A percentile compares a stretch with the other conserved stretches of the same genome.
These are phyloP conservation scores for Thecocarcelia acutangulata DNA, from an alignment of 2,888 invertebrate species.

Conservation along the genomic window DNA sequence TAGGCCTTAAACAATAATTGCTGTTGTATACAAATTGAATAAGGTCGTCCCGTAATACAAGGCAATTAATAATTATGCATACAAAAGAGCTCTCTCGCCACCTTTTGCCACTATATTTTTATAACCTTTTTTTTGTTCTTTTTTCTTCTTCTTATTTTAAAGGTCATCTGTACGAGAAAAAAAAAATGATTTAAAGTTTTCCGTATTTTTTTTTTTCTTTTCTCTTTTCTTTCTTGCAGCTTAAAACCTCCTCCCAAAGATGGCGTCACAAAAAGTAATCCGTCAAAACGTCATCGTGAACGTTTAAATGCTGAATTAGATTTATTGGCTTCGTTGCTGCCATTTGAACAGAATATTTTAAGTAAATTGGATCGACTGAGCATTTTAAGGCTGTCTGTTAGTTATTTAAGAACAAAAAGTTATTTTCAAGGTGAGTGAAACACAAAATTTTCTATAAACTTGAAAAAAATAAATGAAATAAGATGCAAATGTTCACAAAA, in stretches of 20 bases:
- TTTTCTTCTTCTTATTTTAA: slow-evolving; percentile 68
- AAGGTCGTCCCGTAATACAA: slow-evolving; percentile 47
- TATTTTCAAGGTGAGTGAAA: slow-evolving; percentile 97
- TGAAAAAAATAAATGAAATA: neutral
- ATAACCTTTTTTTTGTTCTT: too few relatives aligned
- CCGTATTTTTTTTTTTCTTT: neutral
- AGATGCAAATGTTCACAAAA: too few relatives aligned
- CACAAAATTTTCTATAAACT: slow-evolving; percentile 1
- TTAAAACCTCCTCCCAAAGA: slow-evolving; percentile 97
- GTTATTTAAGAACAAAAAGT: slow-evolving; percentile 98
- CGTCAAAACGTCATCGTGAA: slow-evolving; percentile 98
- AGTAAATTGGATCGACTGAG: slow-evolving; percentile 99
- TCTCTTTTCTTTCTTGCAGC: slow-evolving; percentile 83
- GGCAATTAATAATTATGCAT: slow-evolving; percentile 75
- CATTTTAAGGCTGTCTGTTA: slow-evolving; percentile 97
- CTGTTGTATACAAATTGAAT: neutral
- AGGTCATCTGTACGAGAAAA: too few relatives aligned
- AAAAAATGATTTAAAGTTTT: too few relatives aligned
- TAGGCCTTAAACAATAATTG: neutral
- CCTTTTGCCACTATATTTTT: too few relatives aligned
- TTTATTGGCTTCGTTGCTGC: slow-evolving; percentile 95
- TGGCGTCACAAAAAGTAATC: slow-evolving; percentile 97
- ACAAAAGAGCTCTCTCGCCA: too few relatives aligned
- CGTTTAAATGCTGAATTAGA: slow-evolving; percentile 99
- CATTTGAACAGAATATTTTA: slow-evolving; percentile 98